phyloP scores from a whole-genome alignment of 2,888 invertebrate species.

The Machimus rusticus region DNA sequence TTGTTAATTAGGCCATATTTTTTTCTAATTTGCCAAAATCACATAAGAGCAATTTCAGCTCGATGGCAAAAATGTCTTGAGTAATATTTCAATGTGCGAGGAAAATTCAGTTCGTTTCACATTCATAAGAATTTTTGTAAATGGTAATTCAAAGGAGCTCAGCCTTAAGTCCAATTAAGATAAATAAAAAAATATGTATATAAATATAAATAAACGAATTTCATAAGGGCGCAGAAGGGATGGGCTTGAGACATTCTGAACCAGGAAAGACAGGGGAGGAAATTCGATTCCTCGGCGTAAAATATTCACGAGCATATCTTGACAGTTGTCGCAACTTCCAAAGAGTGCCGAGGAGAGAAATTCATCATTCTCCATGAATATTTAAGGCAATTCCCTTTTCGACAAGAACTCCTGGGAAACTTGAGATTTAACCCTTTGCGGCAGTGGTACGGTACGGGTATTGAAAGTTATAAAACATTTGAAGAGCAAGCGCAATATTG shows the following conservation, averaged over 20 bases:
- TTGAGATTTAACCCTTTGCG: not conserved
- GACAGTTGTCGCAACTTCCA: slow-evolving; percentile 27
- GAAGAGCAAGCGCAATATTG: slow-evolving; percentile 7
- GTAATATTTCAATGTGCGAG: not conserved
- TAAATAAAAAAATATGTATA: not conserved
- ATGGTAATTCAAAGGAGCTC: not conserved
- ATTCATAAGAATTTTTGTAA: not conserved
- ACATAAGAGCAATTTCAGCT: not conserved
- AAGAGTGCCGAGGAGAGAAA: not conserved
- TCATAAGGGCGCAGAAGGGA: not conserved
- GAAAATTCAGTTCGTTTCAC: not conserved
- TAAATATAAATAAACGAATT: slow-evolving; percentile 25
- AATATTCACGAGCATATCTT: slow-evolving; percentile 35
- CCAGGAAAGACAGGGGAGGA: not conserved
- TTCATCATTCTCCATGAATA: slow-evolving; percentile 28
- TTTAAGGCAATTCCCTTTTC: slow-evolving; percentile 23
- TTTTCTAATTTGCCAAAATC: not conserved
- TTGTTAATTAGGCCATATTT: not conserved
- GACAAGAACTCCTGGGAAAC: not conserved
- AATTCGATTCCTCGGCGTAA: not conserved
- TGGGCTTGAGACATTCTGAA: not conserved
- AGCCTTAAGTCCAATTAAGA: slow-evolving; percentile 7
- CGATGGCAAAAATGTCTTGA: not conserved
- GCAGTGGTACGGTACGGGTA: not conserved
- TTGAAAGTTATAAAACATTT: slow-evolving; percentile 1